Evolutionary conservation across 1,140 invertebrate species (phyloP), one percentile per base, ranked within the genome.

Genomic region (Drosophila sp.): DNA sequence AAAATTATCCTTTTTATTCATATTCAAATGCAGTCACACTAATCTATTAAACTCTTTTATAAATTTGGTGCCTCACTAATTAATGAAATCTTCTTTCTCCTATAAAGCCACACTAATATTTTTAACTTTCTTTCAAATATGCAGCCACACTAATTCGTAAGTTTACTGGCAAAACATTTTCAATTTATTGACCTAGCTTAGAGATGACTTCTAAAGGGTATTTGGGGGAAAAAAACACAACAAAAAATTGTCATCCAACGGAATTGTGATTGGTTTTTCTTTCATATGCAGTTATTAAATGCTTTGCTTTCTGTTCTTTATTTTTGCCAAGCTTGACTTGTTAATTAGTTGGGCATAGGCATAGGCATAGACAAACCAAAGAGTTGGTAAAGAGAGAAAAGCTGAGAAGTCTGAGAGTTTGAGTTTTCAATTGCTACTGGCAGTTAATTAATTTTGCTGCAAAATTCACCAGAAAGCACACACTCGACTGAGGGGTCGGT

Each of bases 361-460:
- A 57, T 40, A 74, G 71, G 66, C 63, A 17, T 17, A 17, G 17
- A 17, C 17, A 63, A 56, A 47, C n/a, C 47, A 38, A 32, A 63
- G 40, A 60, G 56, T 69, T 47, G 60, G 33, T 69, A 56, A 38
- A 38, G 10, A 11, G 61, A 47, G 30, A 6, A 47, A 27, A 17
- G 40, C 41, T 60, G 64, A 66, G 72, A 78, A 70, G 62, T 30
- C 4, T 2, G 10, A 11, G 66, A 60, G 27, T 27, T 30, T 11
- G 33, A 76, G 23, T 50, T 50, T 50, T 50, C 23, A 58, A 67
- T 35, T 55, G 69, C 70, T 41, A 63, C 44, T 75, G 72, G 57
- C 47, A 77, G 74, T 79, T 87, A 87, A 86, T 86, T 86, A 86
- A 86, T 86, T 87, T 79, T 75, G 71, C 58, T 64, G 40, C n/a